Evolutionary conservation across 2,888 invertebrate species (phyloP), one percentile per base, ranked within the genome.

Genomic region (Sinhomidia bicolor): DNA sequence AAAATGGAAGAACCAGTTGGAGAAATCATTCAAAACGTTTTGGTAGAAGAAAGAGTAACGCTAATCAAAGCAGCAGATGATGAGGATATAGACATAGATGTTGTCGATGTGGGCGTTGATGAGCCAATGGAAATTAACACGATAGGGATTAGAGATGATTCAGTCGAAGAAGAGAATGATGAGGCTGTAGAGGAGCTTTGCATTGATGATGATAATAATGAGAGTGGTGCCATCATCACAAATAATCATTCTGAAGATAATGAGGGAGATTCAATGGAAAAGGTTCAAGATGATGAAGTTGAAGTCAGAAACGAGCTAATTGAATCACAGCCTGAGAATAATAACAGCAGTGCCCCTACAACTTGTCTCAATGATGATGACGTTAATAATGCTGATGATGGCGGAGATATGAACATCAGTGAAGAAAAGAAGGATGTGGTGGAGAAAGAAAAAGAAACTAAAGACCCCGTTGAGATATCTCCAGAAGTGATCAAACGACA

Each of bases 101-200:
- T 81, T 32, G 82, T 86, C 12, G 90, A 90, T 85, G 88, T 80
- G n/a, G 87, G 89, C 51, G 87, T 85, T 57, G 89, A 91, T 88
- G 91, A 91, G 83, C 87, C 87, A 44, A 87, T 91, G 89, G 91
- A 90, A 81, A 47, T 85, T 20, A 81, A 76, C 65, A 71, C 74
- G 7, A 29, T 23, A 5, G 76, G 26, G 54, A 54, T 82, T 29
- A 41, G 71, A 17, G 78, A 82, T 54, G n/a, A n/a, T n/a, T 32
- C 51, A 3, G 32, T 44, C 10, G 68, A 84, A 54, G 71, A 85
- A 17, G 78, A 74, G 23, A 57, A 41, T 29, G 68, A 84, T 17
- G 74, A 79, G 12, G 86, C 83, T n/a, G 29, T 44, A 29, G 84
- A 88, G 57, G 60, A 65, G 44, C 32, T 76, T 41, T 47, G 60